Base-by-base conservation (phyloP, 2,888 invertebrate species). In the Drosophila vallismaia region DNA sequence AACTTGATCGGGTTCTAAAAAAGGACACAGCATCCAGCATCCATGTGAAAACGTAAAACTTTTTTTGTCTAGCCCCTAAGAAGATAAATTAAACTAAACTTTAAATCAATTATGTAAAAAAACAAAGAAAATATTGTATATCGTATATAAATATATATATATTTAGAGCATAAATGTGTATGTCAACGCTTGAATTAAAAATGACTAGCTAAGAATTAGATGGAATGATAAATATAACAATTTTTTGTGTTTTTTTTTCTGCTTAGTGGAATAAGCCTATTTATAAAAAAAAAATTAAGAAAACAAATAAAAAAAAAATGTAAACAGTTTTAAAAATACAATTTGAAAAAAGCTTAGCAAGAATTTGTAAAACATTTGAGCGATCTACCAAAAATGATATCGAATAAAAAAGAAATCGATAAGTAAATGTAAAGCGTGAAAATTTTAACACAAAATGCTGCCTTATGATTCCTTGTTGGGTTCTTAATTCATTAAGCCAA, bases 401-500 rank as follows among this genome's bases (percentile, higher is more conserved):
- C n/a, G 6, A 9, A 26, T 14, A 44, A 33, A 7, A 29, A 51
- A 14, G 29, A 66, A 55, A 38, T 49, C 40, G 48, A 66, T 49
- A 33, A 53, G 28, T 33, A 33, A 56, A 58, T 45, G 44, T 71
- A 64, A 85, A 79, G 51, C 38, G 49, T 52, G 51, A 62, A 75
- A 69, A 70, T 59, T 71, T 77, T 56, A 58, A 76, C 56, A 64
- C 45, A 71, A 71, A 79, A 76, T 68, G 62, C 71, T 70, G 70
- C 70, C 70, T 71, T 70, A 70, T 71, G 63, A 70, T 70, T 70
- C 90, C 90, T 89, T 89, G 89, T 90, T 86, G 84, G 60, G 26
- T 57, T 62, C 50, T 56, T 62, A 52, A 59, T 64, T 72, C 67
- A 52, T 72, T 58, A 49, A 59, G 73, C 55, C 66, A 77, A 64